Base-by-base conservation (phyloP, 2,113 vertebrate genomes). In the Sisor rabdophorus region DNA sequence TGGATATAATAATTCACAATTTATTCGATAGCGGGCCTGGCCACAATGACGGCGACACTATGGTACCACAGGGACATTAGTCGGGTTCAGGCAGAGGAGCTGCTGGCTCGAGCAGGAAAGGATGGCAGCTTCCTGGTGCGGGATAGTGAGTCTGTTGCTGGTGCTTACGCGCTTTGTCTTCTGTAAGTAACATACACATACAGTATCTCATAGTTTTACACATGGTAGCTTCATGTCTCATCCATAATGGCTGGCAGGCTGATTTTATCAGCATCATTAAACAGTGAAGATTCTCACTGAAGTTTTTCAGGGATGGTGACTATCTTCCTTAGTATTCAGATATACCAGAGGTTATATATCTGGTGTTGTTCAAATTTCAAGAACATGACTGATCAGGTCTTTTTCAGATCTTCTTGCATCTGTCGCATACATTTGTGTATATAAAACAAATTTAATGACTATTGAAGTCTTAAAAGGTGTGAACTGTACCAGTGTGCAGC, bases 1-100 rank as follows among this genome's bases (percentile, higher is more conserved):
- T 84, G 84, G 82, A 87, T 86, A 85, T 76, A 71, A 82, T 73
- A 75, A 77, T 71, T 81, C 19, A 36, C 22, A 82, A 78, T 26
- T 48, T 67, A 75, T 55, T 76, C 32, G 28, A 36, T 55, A 9
- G 63, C 76, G 47, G 55, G 56, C 32, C 26, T 26, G 30, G 60
- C 81, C 69, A 83, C 82, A 84, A 93, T 93, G 91, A 88, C 91
- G 0, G 83, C 87, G 17, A 91, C 89, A 0, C 79, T 88, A 59
- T 96, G 95, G 95, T 95, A 95, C 81, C 94, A 95, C 86, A 78
- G 91, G 47, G 93, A 95, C 86, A 93, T 95, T 88, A 95, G 94
- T 84, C 92, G 93, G 13, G 92, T 92, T 68, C 89, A 87, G 36
- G 94, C 94, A 0, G 95, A 95, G 85, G 93, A 95, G 71, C 85